A percentile compares a stretch with the other conserved stretches of the same genome.
Conservation (phyloP, 2,888 invertebrate genomes). For the Teleogryllus oceanicus region DNA sequence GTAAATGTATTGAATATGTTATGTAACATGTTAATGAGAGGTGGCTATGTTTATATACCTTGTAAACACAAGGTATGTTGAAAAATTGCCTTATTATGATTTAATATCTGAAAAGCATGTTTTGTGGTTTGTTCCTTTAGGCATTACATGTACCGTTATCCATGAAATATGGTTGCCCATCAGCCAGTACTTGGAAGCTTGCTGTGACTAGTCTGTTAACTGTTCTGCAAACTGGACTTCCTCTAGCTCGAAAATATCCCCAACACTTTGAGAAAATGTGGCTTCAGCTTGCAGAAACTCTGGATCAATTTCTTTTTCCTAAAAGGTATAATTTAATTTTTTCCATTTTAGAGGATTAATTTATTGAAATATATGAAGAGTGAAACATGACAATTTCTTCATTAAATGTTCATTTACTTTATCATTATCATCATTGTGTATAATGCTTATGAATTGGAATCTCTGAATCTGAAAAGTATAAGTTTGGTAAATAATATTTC, state of each 20-base stretch:
- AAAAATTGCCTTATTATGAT: neutral
- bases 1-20: neutral
- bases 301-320: slow-evolving; percentile 91
- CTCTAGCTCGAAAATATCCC: slow-evolving; percentile 74
- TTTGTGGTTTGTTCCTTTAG: slow-evolving; percentile 43
- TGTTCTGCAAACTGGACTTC: slow-evolving; percentile 79
- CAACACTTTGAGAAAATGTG: slow-evolving; percentile 75
- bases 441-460: too few relatives aligned
- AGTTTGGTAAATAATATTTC: too few relatives aligned
- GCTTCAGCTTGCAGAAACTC: slow-evolving; percentile 77
- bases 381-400: too few relatives aligned
- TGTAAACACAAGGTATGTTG: too few relatives aligned
- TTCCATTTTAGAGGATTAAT: neutral
- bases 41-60: too few relatives aligned
- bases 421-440: too few relatives aligned
- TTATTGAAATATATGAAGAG: too few relatives aligned
- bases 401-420: too few relatives aligned
- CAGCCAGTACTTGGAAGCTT: slow-evolving; percentile 77
- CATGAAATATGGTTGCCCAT: slow-evolving; percentile 76
- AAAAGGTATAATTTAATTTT: slow-evolving; percentile 57
- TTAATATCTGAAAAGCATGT: slow-evolving; percentile 19
- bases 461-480: too few relatives aligned
- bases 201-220: slow-evolving; percentile 72
- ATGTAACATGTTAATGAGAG: neutral
- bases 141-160: slow-evolving; percentile 70